A percentile compares a stretch with the other conserved stretches of the same genome.
phyloP scores from a whole-genome alignment of 2,113 vertebrate genomes.

The Lanius ludovicianus region DNA sequence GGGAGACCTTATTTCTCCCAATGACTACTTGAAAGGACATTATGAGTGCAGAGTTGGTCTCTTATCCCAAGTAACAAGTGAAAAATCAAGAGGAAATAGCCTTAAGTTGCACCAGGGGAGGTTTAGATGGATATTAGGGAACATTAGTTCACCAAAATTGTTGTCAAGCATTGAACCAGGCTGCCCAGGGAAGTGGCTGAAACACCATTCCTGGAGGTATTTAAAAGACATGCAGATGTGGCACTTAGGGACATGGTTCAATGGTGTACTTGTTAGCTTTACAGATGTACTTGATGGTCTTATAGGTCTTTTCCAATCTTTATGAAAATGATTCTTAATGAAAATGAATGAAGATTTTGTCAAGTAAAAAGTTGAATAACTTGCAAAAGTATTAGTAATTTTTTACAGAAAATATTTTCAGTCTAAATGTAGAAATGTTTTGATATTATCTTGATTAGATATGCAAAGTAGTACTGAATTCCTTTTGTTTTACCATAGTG shows the following conservation, averaged over 20 bases:
- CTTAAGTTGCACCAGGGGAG: neutral
- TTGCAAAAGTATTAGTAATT: neutral
- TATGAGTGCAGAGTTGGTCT: neutral
- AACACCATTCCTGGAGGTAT: neutral
- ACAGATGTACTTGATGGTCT: neutral
- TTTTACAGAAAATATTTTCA: neutral
- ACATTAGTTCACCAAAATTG: neutral
- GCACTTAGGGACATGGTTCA: neutral
- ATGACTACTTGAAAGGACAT: neutral
- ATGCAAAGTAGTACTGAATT: neutral
- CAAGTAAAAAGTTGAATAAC: neutral
- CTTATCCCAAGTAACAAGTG: neutral
- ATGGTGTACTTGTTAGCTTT: neutral
- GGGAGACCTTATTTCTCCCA: neutral
- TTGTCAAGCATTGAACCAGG: neutral
- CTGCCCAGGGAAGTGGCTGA: neutral
- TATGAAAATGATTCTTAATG: neutral
- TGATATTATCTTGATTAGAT: neutral
- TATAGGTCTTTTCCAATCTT: neutral
- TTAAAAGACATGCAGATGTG: neutral
- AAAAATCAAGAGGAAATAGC: neutral
- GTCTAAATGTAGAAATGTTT: neutral
- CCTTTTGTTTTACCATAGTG: neutral
- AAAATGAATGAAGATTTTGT: neutral
- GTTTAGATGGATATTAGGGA: neutral